These are phyloP conservation scores for Picathartes gymnocephalus DNA, from an alignment of 2,113 vertebrate genomes.

Conservation along the genomic window DNA sequence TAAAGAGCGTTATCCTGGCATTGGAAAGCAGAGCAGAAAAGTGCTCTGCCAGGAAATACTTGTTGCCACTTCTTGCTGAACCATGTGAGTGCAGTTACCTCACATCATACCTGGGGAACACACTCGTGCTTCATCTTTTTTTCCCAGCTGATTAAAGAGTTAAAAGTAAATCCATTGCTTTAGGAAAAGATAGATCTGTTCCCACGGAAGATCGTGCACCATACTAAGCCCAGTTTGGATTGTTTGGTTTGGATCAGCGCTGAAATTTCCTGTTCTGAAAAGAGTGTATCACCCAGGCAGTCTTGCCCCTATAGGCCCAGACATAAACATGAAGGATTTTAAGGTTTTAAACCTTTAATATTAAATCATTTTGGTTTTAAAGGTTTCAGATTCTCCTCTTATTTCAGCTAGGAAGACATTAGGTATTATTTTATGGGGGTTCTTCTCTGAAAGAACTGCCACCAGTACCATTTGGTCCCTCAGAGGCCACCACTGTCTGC, in stretches of 20 bases:
- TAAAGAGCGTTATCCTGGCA: neutral
- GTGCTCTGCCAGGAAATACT: too few relatives aligned
- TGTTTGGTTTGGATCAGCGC: neutral
- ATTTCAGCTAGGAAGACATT: neutral
- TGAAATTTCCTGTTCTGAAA: neutral
- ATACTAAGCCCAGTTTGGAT: neutral
- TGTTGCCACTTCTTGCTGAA: neutral
- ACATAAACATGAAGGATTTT: neutral
- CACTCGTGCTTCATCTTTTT: accelerated
- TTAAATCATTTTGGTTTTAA: neutral
- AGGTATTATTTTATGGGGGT: neutral
- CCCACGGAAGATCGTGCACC: neutral
- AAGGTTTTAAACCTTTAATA: neutral
- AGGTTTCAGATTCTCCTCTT: neutral
- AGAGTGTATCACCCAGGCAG: neutral
- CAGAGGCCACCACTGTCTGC: neutral
- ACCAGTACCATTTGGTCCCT: neutral
- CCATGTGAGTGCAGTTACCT: neutral
- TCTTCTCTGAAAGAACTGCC: neutral
- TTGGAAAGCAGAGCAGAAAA: neutral
- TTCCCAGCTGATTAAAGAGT: neutral
- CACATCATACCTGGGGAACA: neutral
- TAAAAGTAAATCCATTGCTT: neutral
- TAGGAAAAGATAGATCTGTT: neutral
- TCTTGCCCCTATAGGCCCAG: neutral